phyloP scores from a whole-genome alignment of 2,888 invertebrate genomes.

The Mallateleia sp. region DNA sequence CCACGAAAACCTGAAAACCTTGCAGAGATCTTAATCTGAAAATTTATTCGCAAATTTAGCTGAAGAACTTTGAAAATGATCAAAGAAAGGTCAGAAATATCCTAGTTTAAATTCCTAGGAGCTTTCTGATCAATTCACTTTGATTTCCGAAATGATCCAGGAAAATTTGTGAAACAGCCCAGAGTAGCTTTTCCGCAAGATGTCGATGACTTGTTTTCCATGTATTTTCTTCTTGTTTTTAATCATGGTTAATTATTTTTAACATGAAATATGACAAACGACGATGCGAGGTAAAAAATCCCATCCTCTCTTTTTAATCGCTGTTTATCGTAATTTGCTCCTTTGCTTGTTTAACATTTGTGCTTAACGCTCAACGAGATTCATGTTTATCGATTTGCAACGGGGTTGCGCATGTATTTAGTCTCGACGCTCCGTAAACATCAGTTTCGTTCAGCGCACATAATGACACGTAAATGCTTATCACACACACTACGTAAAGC shows the following conservation, averaged over 20 bases:
- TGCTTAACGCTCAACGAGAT: constrained; percentile 65
- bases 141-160: not conserved
- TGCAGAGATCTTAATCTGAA: not conserved
- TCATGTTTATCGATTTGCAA: constrained; percentile 59
- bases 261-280: no score
- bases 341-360: constrained; percentile 65
- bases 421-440: constrained; percentile 45
- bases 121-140: not conserved
- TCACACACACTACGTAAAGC: constrained; percentile 71
- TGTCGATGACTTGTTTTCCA: no score
- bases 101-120: not conserved
- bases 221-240: no score
- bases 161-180: no score
- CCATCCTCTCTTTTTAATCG: constrained; percentile 38
- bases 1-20: constrained; percentile 27
- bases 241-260: no score
- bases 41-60: not conserved
- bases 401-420: constrained; percentile 35
- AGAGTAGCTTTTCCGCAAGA: no score
- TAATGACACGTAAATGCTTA: constrained; percentile 68
- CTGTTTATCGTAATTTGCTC: constrained; percentile 62
- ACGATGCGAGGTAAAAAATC: no score
- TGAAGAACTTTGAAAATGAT: not conserved
- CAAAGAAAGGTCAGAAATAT: not conserved
- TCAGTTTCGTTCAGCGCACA: constrained; percentile 63